phyloP scores from a whole-genome alignment of 2,797 vertebrate species.

The Pristis pectinata region DNA sequence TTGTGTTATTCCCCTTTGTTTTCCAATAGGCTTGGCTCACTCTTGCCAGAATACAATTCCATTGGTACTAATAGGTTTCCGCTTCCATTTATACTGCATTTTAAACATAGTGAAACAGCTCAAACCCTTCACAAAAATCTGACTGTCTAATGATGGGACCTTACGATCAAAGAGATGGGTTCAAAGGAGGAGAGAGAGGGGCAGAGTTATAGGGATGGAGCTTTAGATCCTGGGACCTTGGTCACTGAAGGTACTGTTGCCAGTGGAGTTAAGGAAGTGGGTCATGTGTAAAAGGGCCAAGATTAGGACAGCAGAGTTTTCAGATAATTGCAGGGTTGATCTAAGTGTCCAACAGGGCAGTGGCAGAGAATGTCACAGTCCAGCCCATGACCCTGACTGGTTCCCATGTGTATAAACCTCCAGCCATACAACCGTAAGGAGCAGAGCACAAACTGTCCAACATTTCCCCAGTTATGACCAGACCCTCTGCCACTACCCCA shows the following conservation, averaged over 20 bases:
- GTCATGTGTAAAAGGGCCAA: background rate
- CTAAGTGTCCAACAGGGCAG: background rate
- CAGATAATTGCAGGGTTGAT: background rate
- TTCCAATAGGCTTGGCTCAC: background rate
- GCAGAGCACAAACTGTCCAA: background rate
- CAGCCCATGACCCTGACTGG: background rate
- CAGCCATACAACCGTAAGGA: background rate
- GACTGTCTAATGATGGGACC: background rate
- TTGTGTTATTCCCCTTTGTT: background rate
- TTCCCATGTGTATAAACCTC: background rate
- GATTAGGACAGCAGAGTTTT: background rate
- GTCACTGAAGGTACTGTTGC: background rate
- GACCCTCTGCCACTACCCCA: background rate
- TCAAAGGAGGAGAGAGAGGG: background rate
- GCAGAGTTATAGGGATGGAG: too few species aligned
- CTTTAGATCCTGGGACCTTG: background rate
- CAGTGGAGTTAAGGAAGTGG: background rate
- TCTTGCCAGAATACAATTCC: background rate
- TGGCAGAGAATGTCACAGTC: too few species aligned
- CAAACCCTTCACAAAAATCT: too few species aligned
- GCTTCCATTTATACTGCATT: background rate
- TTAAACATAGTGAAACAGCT: too few species aligned
- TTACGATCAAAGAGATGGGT: too few species aligned
- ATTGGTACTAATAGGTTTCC: background rate
- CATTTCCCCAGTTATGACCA: background rate